phyloP scores from a whole-genome alignment of 2,888 invertebrate species.

The Drymonia ruficornis region DNA sequence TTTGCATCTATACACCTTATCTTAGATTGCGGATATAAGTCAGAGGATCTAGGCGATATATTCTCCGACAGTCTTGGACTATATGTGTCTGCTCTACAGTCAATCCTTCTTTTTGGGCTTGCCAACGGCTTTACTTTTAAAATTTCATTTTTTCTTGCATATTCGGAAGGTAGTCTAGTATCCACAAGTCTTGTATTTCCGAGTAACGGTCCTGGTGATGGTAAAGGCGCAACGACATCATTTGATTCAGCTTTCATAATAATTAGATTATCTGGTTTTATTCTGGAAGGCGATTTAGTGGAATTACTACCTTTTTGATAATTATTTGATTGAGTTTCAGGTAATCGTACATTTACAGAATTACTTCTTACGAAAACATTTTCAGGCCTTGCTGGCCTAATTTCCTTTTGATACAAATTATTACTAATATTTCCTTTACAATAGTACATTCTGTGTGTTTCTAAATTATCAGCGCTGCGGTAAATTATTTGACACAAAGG shows the following conservation, averaged over 20 bases:
- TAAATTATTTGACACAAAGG: constrained; percentile 91
- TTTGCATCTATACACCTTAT: constrained; percentile 79
- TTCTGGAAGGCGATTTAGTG: constrained; percentile 65
- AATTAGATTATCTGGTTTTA: constrained; percentile 84
- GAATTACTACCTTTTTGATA: constrained; percentile 60
- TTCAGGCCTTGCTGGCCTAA: constrained; percentile 67
- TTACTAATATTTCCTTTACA: constrained; percentile 87
- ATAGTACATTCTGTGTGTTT: constrained; percentile 91
- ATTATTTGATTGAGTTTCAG: constrained; percentile 77
- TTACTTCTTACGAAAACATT: constrained; percentile 84
- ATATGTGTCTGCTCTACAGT: constrained; percentile 67
- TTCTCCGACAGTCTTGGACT: constrained; percentile 74
- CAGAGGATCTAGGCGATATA: constrained; percentile 67
- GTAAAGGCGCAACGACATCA: constrained; percentile 87
- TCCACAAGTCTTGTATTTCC: constrained; percentile 93
- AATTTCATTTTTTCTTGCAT: constrained; percentile 65
- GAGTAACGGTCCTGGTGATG: constrained; percentile 92
- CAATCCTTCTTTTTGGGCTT: constrained; percentile 74
- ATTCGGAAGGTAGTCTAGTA: constrained; percentile 74
- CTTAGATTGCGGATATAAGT: constrained; percentile 77
- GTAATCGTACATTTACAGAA: constrained; percentile 84
- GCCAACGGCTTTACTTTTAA: constrained; percentile 64
- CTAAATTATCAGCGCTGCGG: constrained; percentile 91
- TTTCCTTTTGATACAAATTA: constrained; percentile 63
- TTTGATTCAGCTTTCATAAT: constrained; percentile 75